Evolutionary conservation across 2,888 invertebrate genomes (phyloP).

Genomic region (Myopa tessellatipennis): DNA sequence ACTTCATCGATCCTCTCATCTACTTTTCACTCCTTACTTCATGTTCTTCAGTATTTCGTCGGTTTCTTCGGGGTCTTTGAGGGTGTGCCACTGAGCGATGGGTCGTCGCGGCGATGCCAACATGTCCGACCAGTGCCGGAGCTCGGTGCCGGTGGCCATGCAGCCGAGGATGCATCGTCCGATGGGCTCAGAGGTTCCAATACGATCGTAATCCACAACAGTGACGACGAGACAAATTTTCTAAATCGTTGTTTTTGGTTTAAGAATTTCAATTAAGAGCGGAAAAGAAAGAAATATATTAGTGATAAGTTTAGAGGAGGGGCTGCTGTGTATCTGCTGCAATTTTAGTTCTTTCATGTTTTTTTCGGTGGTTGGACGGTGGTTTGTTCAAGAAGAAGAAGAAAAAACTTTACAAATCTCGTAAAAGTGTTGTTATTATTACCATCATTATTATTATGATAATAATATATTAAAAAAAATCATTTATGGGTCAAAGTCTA

Average conservation of each 20-base stretch:
- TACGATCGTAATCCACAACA: constrained; percentile 99
- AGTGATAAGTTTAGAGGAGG: constrained; percentile 39
- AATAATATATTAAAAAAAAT: not conserved
- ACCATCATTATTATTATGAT: not conserved
- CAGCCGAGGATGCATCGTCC: constrained; percentile 97
- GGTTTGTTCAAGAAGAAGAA: constrained; percentile 53
- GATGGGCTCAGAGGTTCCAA: constrained; percentile 99
- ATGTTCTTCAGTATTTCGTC: constrained; percentile 67
- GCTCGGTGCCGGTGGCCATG: constrained; percentile 96
- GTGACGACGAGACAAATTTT: constrained; percentile 99
- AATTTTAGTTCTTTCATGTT: not conserved
- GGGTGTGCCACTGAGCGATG: constrained; percentile 99
- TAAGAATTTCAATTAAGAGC: constrained; percentile 4
- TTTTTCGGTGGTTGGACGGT: constrained; percentile 39
- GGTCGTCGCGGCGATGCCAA: constrained; percentile 98
- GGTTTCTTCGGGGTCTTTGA: constrained; percentile 94
- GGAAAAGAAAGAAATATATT: constrained; percentile 44
- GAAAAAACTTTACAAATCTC: constrained; percentile 45
- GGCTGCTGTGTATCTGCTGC: not conserved
- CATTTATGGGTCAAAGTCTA: not conserved
- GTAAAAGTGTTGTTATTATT: constrained; percentile 19
- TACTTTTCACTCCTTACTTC: constrained; percentile 59
- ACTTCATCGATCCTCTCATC: not conserved
- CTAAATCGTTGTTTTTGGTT: constrained; percentile 69
- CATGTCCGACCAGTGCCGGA: constrained; percentile 99